Conservation (phyloP, 2,888 invertebrate genomes). For the Agrochola lota region DNA sequence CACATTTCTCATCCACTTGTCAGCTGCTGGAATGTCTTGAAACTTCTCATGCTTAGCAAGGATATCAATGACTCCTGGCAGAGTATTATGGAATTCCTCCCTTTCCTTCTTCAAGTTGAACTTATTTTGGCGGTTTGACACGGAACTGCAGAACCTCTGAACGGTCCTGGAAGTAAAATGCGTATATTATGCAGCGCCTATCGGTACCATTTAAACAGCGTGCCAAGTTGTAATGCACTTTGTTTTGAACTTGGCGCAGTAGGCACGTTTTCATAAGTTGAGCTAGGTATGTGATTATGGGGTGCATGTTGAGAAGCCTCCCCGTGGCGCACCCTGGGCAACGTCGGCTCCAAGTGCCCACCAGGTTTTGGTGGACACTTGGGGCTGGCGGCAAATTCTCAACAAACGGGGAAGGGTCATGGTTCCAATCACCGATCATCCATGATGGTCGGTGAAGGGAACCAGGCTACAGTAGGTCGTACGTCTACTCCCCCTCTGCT, state of each 20-base stretch:
- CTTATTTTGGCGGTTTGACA: slow-evolving; percentile 13
- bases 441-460: too few relatives aligned
- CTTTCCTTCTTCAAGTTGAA: slow-evolving; percentile 60
- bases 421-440: too few relatives aligned
- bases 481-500: too few relatives aligned
- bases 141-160: slow-evolving; percentile 19
- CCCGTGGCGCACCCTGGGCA: too few relatives aligned
- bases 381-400: too few relatives aligned
- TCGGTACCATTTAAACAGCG: not conserved
- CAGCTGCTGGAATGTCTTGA: slow-evolving; percentile 60
- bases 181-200: slow-evolving; percentile 3
- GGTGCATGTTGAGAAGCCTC: too few relatives aligned
- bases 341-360: too few relatives aligned
- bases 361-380: too few relatives aligned
- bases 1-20: slow-evolving; percentile 69
- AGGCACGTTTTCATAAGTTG: too few relatives aligned
- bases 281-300: not conserved
- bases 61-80: slow-evolving; percentile 62
- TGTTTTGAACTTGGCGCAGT: not conserved
- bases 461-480: too few relatives aligned
- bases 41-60: slow-evolving; percentile 61
- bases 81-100: slow-evolving; percentile 43
- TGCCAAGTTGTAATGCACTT: not conserved
- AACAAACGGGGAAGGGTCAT: too few relatives aligned
- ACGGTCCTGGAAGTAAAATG: slow-evolving; percentile 41